phyloP scores from a whole-genome alignment of 2,113 vertebrate species.

The Sturnus vulgaris region DNA sequence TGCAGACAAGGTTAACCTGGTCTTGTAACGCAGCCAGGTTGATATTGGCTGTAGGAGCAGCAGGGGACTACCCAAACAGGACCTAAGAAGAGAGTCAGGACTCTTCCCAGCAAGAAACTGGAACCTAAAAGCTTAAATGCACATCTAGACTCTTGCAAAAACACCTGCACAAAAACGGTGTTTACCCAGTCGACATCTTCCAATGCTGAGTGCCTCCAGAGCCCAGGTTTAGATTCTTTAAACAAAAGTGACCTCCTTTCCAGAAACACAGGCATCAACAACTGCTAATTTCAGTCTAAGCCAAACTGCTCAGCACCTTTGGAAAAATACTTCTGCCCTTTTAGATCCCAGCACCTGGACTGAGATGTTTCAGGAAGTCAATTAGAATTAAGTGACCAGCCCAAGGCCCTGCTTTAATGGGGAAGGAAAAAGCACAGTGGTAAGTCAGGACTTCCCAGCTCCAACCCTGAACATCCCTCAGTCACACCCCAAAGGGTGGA shows the following conservation, averaged over 20 bases:
- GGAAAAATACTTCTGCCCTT: not conserved
- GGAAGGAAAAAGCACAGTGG: not conserved
- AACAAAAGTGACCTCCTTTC: not conserved
- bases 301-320: not conserved
- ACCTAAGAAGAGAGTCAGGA: not conserved
- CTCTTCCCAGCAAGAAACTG: not conserved
- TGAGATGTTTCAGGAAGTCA: not conserved
- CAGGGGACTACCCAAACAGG: not conserved
- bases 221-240: not conserved
- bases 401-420: not conserved
- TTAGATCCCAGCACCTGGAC: not conserved
- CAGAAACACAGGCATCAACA: not conserved
- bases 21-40: not conserved
- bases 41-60: not conserved
- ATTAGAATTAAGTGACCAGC: not conserved
- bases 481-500: not conserved
- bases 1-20: not conserved
- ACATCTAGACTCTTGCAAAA: not conserved
- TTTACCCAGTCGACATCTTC: not conserved
- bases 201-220: not conserved
- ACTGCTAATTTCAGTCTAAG: not conserved
- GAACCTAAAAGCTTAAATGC: not conserved
- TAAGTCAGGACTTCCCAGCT: not conserved
- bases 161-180: not conserved
- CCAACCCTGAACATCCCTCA: not conserved